phyloP scores from a whole-genome alignment of 2,797 vertebrate species.

The Hafferia zeledoni region DNA sequence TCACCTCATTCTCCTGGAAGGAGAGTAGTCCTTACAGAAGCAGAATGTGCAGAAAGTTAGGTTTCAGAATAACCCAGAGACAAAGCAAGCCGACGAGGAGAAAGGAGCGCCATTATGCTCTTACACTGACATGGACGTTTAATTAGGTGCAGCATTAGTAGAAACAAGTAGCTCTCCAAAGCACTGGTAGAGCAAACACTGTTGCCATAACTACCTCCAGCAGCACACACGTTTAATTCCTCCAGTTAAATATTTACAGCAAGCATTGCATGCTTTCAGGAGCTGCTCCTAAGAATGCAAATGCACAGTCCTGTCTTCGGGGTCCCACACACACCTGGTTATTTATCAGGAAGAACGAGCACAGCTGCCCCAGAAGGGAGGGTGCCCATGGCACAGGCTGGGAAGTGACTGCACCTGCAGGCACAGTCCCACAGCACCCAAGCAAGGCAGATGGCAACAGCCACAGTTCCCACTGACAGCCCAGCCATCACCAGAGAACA shows the following conservation, averaged over 20 bases:
- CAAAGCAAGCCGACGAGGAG: background rate
- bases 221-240: background rate
- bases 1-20: background rate
- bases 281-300: background rate
- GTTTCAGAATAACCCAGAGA: background rate
- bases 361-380: background rate
- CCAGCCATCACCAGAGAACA: background rate
- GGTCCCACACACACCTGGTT: background rate
- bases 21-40: background rate
- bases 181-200: background rate
- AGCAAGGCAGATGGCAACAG: background rate
- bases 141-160: background rate
- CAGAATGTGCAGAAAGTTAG: background rate
- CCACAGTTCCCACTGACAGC: background rate
- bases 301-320: background rate
- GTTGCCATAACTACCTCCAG: constrained; percentile 25
- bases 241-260: constrained; percentile 23
- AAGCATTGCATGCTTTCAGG: background rate
- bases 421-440: background rate
- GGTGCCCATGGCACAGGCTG: background rate
- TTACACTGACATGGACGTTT: background rate
- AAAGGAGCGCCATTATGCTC: background rate
- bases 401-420: background rate
- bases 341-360: background rate
- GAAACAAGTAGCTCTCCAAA: background rate